Percentiles rank a stretch among this genome's conserved stretches.
phyloP scores from a whole-genome alignment of 2,113 vertebrate genomes.

The Tretioscincus oriximinensis region DNA sequence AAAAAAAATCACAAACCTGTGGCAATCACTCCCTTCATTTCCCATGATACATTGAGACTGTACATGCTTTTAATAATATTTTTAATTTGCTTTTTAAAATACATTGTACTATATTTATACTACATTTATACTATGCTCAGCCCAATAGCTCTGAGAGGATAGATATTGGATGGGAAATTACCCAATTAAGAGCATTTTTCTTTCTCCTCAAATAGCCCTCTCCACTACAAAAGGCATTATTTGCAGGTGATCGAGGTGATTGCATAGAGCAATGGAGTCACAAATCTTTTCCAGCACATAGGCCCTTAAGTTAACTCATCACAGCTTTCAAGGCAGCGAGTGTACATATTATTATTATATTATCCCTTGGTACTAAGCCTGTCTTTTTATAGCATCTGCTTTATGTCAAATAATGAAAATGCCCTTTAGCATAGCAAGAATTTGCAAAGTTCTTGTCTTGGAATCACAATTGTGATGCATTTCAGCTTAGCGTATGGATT shows the following conservation, averaged over 20 bases:
- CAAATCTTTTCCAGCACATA: too few relatives aligned
- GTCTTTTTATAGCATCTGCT: neutral
- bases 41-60: too few relatives aligned
- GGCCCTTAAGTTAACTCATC: neutral
- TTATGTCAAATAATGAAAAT: neutral
- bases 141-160: neutral
- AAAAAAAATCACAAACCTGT: too few relatives aligned
- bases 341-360: neutral
- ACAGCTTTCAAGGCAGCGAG: neutral
- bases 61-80: too few relatives aligned
- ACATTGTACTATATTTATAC: too few relatives aligned
- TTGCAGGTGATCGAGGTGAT: neutral
- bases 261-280: neutral
- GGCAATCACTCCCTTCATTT: too few relatives aligned
- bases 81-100: too few relatives aligned
- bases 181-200: neutral
- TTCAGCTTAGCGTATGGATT: neutral
- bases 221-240: neutral
- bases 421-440: neutral
- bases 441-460: neutral
- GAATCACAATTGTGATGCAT: neutral
- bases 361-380: neutral
- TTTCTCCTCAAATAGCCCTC: neutral
- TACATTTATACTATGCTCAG: too few relatives aligned
- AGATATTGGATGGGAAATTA: neutral